These are phyloP conservation scores for Oscheius sp. DNA, from an alignment of 2,888 invertebrate species.

Conservation along the genomic window DNA sequence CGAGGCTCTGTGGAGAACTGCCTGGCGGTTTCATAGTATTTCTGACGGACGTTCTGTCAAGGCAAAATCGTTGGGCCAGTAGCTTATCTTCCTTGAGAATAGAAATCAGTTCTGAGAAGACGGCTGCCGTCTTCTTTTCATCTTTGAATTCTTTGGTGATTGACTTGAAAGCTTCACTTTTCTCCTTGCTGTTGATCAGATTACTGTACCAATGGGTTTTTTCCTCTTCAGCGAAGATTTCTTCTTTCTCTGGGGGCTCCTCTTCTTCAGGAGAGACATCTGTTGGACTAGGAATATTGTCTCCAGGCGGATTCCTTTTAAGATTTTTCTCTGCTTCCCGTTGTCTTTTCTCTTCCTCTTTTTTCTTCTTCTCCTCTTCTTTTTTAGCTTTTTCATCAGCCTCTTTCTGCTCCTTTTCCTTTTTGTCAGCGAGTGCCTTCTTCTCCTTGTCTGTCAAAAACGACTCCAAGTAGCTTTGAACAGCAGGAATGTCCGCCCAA, in stretches of 20 bases:
- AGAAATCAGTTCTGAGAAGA: background rate
- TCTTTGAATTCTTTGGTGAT: background rate
- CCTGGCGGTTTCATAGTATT: background rate
- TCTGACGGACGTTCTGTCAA: background rate
- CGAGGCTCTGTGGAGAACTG: slow-evolving; percentile 11
- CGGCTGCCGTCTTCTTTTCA: background rate
- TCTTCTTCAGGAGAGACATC: background rate
- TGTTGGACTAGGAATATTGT: background rate
- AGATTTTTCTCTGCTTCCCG: no score
- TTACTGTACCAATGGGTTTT: background rate
- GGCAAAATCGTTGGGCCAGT: background rate
- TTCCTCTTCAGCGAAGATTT: background rate
- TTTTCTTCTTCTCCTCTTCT: background rate
- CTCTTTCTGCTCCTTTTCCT: background rate
- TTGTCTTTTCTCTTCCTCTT: no score
- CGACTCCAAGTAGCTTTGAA: background rate
- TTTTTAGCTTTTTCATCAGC: background rate
- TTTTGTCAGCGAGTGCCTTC: background rate
- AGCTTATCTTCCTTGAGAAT: background rate
- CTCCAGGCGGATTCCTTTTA: no score
- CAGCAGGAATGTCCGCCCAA: slow-evolving; percentile 4
- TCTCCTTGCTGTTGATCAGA: background rate
- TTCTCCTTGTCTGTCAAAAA: slow-evolving; percentile 16
- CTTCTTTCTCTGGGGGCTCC: background rate
- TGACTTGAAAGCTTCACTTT: background rate